Conservation (phyloP, 2,797 vertebrate genomes). For the Oreortyx pictus region DNA sequence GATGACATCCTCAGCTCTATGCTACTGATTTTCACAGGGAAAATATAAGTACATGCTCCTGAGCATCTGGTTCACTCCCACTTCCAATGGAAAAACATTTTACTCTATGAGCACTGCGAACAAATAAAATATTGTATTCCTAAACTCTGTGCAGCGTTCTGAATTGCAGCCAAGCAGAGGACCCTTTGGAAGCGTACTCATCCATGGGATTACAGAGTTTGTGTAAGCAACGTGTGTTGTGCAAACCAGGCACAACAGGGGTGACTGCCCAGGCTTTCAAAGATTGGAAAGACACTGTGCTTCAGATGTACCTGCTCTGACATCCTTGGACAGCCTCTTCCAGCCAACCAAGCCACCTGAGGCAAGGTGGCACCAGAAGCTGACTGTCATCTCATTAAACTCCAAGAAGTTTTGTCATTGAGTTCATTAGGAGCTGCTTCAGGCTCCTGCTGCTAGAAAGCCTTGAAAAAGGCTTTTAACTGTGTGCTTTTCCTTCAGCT, state of each 20-base stretch:
- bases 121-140: neutral
- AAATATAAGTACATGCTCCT: neutral
- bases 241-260: neutral
- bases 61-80: neutral
- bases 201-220: neutral
- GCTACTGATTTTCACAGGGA: neutral
- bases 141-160: neutral
- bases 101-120: neutral
- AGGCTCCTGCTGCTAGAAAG: neutral
- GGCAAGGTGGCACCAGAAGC: neutral
- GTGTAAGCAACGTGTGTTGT: fast-evolving
- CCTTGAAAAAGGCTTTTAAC: neutral
- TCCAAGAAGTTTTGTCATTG: neutral
- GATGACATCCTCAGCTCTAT: neutral
- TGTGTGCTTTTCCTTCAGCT: neutral
- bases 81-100: neutral
- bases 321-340: neutral
- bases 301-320: neutral
- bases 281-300: neutral
- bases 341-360: neutral
- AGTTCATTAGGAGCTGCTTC: conserved; percentile 15
- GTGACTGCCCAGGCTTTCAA: neutral
- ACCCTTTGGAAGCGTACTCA: neutral
- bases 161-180: neutral
- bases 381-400: neutral